A percentile compares a stretch with the other conserved stretches of the same genome.
phyloP scores from a whole-genome alignment of 2,797 vertebrate species.

The Uromys caudimaculatus region DNA sequence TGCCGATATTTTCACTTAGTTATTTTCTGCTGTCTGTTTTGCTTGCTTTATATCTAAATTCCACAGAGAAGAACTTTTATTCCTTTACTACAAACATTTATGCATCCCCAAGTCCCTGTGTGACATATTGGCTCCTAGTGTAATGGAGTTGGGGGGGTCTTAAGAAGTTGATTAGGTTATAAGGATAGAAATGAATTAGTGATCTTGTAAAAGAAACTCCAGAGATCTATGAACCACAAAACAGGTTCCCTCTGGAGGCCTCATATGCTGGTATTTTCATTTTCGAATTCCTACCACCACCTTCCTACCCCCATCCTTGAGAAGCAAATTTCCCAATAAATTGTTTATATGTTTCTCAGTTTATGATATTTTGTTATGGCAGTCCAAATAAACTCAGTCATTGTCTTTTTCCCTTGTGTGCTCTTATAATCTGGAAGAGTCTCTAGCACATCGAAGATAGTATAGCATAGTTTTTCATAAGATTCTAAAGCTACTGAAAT shows the following conservation, averaged over 20 bases:
- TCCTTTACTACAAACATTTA: neutral
- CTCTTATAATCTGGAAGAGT: neutral
- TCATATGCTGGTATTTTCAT: neutral
- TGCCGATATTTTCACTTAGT: neutral
- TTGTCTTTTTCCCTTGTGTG: neutral
- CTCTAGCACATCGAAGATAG: neutral
- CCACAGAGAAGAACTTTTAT: neutral
- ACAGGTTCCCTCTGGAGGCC: neutral
- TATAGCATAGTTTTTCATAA: neutral
- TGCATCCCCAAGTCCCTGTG: neutral
- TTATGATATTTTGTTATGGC: neutral
- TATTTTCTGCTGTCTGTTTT: neutral
- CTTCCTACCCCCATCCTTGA: neutral
- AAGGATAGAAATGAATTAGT: neutral
- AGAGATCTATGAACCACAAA: neutral
- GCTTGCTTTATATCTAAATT: neutral
- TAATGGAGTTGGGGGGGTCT: neutral
- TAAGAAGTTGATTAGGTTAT: neutral
- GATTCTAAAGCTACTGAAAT: neutral
- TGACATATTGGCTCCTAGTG: neutral
- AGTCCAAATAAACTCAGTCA: neutral
- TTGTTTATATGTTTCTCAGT: neutral
- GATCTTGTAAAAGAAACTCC: neutral
- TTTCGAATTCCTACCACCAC: neutral
- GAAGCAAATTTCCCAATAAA: neutral